These are phyloP conservation scores for Apis laboriosa DNA, from an alignment of 1,140 invertebrate genomes.

Conservation along the genomic window DNA sequence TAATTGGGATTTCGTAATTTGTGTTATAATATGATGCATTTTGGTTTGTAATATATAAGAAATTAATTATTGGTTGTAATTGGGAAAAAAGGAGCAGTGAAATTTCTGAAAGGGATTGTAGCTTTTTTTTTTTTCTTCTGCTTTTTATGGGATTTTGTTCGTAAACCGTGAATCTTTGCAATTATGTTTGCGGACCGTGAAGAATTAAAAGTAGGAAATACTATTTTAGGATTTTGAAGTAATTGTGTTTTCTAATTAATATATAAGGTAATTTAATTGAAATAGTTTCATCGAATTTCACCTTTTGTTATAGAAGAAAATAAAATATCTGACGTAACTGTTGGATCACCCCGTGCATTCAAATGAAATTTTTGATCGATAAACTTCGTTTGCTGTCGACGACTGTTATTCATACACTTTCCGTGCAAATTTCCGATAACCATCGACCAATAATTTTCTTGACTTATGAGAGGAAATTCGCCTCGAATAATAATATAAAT, in stretches of 20 bases:
- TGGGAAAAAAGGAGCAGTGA: background rate
- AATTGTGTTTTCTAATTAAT: background rate
- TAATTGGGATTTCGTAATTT: no score
- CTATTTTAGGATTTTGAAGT: background rate
- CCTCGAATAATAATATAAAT: background rate
- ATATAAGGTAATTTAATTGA: background rate
- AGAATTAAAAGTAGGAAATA: background rate
- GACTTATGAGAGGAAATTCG: background rate
- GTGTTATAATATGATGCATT: no score
- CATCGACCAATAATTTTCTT: no score
- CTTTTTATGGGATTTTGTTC: background rate
- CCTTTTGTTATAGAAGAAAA: background rate
- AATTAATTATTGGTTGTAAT: no score
- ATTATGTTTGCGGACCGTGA: background rate
- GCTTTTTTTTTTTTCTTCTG: background rate
- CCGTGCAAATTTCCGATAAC: no score
- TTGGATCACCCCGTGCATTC: background rate
- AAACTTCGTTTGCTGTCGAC: background rate
- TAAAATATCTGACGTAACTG: background rate
- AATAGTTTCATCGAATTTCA: no score
- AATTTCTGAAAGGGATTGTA: background rate
- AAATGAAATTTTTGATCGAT: background rate
- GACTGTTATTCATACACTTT: no score
- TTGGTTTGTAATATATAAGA: no score
- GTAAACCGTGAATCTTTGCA: background rate